A percentile compares a stretch with the other conserved stretches of the same genome.
Evolutionary conservation across 2,113 vertebrate species (phyloP).

Genomic region (Sciurus niger): DNA sequence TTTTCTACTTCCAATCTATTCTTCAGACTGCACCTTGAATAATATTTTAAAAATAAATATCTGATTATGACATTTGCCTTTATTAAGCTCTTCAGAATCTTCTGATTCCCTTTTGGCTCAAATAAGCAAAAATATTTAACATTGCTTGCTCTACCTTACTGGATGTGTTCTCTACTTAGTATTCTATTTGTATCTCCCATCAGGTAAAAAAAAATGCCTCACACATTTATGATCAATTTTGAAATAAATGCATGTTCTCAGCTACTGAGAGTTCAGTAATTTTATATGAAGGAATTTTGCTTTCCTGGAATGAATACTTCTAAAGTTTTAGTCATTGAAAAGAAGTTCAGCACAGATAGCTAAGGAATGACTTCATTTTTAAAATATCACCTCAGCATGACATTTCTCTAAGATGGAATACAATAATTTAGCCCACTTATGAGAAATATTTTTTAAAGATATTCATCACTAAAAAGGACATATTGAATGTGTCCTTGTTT

Average conservation of each 20-base stretch:
- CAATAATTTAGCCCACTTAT: slow-evolving; percentile 71
- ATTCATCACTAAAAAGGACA: slow-evolving; percentile 70
- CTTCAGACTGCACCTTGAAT: not conserved
- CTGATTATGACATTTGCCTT: not conserved
- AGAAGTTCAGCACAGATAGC: slow-evolving; percentile 63
- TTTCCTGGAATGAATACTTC: slow-evolving; percentile 76
- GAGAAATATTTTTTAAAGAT: slow-evolving; percentile 68
- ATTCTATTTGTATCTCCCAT: slow-evolving; percentile 53
- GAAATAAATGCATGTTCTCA: slow-evolving; percentile 67
- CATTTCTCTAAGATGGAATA: slow-evolving; percentile 71
- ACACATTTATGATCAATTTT: slow-evolving; percentile 62
- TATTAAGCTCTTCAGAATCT: not conserved
- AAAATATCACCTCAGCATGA: slow-evolving; percentile 67
- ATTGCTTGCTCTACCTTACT: not conserved
- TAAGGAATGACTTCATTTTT: slow-evolving; percentile 80
- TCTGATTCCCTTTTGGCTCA: not conserved
- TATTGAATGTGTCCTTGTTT: slow-evolving; percentile 69
- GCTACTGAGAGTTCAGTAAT: slow-evolving; percentile 57
- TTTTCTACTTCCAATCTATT: not conserved
- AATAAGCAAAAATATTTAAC: not conserved
- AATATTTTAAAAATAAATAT: not conserved
- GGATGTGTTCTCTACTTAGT: slow-evolving; percentile 17
- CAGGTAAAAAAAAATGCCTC: not conserved
- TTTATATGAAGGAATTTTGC: slow-evolving; percentile 71
- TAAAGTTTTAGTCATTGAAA: slow-evolving; percentile 67